Evolutionary conservation across 1,140 invertebrate species (phyloP), one percentile per base, ranked within the genome.

Genomic region (Trachelipus rathkii): DNA sequence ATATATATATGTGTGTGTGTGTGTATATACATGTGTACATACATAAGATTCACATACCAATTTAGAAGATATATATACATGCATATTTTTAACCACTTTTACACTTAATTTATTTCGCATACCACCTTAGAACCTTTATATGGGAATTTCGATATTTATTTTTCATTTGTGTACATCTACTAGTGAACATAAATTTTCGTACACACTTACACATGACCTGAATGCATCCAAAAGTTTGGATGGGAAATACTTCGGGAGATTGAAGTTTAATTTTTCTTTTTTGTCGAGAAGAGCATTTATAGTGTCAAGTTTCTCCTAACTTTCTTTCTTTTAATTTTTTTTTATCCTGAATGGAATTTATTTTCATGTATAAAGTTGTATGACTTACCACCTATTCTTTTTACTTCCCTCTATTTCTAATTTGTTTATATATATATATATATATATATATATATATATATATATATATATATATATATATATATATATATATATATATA

Each of bases 361-460:
- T 60, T 60, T 60, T 60, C 50, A 60, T 60, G 19, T 13, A 60
- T 60, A 60, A 19, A 60, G 50, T 60, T 19, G 50, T 60, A 13
- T 60, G 11, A 60, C 19, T 15, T n/a, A n/a, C n/a, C 50, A 19
- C 50, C 50, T 19, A 60, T 13, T 60, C 50, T 13, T 19, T 19
- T 60, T 60, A 19, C 19, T 15, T 19, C 3, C 50, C 50, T 13
- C 50, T 13, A 60, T 60, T 15, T 60, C 11, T 19, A 60, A 19
- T 60, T 15, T 60, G 19, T 60, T 15, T 19, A 60, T 19, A 60
- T 19, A 60, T 19, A 60, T 19, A 60, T 71, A 71, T 71, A 71
- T 71, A 71, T 71, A 71, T 71, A 71, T 71, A 71, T 71, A 71
- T 71, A 71, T 71, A 71, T 71, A 71, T 24, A 71, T 24, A 71